phyloP scores from a whole-genome alignment of 2,797 vertebrate genomes.

The Tolypeutes matacus region DNA sequence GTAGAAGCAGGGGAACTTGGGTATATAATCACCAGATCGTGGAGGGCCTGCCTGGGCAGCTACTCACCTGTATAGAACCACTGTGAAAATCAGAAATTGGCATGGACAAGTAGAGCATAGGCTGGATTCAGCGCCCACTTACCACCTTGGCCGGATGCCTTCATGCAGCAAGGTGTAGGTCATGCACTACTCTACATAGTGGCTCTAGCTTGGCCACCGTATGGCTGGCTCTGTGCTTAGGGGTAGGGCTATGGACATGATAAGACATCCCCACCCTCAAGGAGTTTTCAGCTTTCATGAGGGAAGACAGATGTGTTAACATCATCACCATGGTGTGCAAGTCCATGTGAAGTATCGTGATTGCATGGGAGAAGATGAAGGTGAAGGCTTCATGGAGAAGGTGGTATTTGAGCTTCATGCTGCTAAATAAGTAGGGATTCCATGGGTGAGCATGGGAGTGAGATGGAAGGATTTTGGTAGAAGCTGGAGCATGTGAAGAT shows the following conservation, averaged over 20 bases:
- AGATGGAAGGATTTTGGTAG: neutral
- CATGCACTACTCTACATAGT: neutral
- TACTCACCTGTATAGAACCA: neutral
- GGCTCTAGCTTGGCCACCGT: neutral
- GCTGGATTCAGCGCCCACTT: neutral
- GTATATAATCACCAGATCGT: neutral
- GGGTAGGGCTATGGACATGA: neutral
- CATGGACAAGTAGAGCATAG: rapidly evolving
- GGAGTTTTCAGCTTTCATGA: neutral
- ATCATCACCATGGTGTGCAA: neutral
- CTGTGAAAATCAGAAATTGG: rapidly evolving
- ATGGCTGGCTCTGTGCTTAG: neutral
- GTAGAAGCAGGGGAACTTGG: neutral
- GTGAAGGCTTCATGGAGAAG: neutral
- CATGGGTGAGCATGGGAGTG: neutral
- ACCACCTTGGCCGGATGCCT: neutral
- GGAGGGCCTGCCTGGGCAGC: neutral
- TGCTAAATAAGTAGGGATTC: neutral
- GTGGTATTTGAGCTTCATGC: neutral
- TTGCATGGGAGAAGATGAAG: neutral
- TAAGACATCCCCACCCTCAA: neutral
- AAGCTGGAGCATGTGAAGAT: neutral
- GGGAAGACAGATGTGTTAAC: neutral
- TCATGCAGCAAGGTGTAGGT: neutral
- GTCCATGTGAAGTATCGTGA: neutral